Evolutionary conservation across 2,888 invertebrate species (phyloP).

Genomic region (Microctonus brassicae): DNA sequence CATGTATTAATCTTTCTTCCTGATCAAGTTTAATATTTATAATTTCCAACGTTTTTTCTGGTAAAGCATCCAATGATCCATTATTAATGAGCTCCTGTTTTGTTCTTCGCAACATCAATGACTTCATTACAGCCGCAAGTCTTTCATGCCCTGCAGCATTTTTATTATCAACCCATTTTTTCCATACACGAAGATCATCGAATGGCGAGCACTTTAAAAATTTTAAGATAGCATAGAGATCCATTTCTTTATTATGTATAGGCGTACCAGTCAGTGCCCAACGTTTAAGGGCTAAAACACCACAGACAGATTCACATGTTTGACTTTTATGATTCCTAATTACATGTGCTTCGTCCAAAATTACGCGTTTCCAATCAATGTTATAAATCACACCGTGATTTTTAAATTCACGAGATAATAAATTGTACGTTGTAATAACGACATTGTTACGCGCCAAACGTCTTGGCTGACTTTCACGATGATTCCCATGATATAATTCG

Average conservation of each 20-base stretch:
- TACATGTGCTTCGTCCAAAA: slow-evolving; percentile 94
- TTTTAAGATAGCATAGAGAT: slow-evolving; percentile 83
- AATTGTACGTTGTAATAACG: slow-evolving; percentile 91
- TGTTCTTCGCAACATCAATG: slow-evolving; percentile 88
- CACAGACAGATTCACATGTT: slow-evolving; percentile 80
- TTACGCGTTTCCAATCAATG: slow-evolving; percentile 87
- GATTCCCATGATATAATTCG: slow-evolving; percentile 83
- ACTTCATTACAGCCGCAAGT: slow-evolving; percentile 86
- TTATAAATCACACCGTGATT: slow-evolving; percentile 58
- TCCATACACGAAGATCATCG: slow-evolving; percentile 91
- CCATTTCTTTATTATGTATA: slow-evolving; percentile 92
- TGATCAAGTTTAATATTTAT: slow-evolving; percentile 76
- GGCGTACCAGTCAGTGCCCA: slow-evolving; percentile 96
- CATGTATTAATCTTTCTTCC: slow-evolving; percentile 84
- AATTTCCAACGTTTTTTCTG: slow-evolving; percentile 74
- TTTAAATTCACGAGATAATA: slow-evolving; percentile 76
- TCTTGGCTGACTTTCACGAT: slow-evolving; percentile 73
- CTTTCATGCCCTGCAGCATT: slow-evolving; percentile 83
- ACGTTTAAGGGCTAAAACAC: slow-evolving; percentile 74
- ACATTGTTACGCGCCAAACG: slow-evolving; percentile 81
- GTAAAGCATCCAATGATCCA: slow-evolving; percentile 76
- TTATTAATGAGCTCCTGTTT: slow-evolving; percentile 81
- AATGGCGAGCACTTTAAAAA: slow-evolving; percentile 91
- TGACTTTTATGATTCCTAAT: slow-evolving; percentile 89
- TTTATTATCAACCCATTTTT: slow-evolving; percentile 91